Base-by-base conservation (phyloP, 2,888 invertebrate species). In the Apotomis turbidana region DNA sequence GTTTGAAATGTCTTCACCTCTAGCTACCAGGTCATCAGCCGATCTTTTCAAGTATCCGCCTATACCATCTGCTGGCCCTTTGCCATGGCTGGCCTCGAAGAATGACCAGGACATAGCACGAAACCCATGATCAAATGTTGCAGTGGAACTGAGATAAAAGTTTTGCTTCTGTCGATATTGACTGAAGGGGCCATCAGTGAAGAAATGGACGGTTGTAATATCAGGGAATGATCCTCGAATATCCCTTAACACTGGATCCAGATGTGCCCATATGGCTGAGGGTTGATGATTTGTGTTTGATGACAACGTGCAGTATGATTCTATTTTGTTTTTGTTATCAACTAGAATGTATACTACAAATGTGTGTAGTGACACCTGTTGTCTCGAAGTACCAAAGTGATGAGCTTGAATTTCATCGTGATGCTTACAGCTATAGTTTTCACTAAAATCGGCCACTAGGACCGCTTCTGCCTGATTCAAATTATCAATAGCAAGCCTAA, bases 241-340 rank as follows among this genome's bases (percentile, higher is more conserved):
- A 15, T 15, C 15, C 15, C 15, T 15, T 15, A 71, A 71, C 5
- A 41, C 6, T 5, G 41, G 41, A 38, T 68, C 69, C 5, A 75
- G 60, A 68, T 75, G 75, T 58, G 71, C 71, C 75, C 75, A 75
- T 57, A 75, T 75, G 13, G 75, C 71, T 58, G 64, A 64, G 15
- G 74, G 71, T 59, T 71, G 68, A 46, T 74, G 74, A 60, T 60
- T 62, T 10, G 51, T 68, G 46, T 38, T 49, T 64, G 64, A 52
- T 54, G 74, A 71, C 12, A 74, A 44, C 36, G 74, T 60, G 60
- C 62, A 62, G 27, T 68, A 70, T 3, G 74, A 74, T 51, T 41
- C 15, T 15, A 15, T 15, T 15, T 15, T 15, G 0, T 15, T 15
- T 15, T 15, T 15, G 15, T 15, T 15, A 15, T 15, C 15, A 15